phyloP scores from a whole-genome alignment of 64 coral and sea anemone species.

The Trachythela sp. region DNA sequence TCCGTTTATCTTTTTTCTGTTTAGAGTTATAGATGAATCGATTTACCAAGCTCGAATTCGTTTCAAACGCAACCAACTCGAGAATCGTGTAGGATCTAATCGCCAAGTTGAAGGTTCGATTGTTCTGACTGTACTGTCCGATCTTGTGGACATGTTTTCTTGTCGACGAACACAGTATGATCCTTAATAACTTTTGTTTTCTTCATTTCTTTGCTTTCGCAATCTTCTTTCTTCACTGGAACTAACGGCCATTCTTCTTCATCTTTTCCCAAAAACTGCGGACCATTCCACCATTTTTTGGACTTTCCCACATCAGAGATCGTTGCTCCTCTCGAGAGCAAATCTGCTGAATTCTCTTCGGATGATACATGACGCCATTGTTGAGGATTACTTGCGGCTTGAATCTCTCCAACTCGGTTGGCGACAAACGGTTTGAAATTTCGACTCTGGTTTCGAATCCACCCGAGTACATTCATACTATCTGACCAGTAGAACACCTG shows the following conservation, averaged over 20 bases:
- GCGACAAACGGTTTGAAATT: constrained; percentile 49
- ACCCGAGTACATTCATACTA: not conserved
- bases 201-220: not conserved
- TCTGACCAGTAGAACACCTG: not conserved
- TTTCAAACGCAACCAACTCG: too few species aligned
- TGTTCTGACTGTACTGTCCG: too few species aligned
- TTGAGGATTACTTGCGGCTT: constrained; percentile 16
- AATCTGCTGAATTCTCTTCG: constrained; percentile 36
- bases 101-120: too few species aligned
- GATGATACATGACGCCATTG: constrained; percentile 44
- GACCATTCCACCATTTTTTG: constrained; percentile 32
- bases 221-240: not conserved
- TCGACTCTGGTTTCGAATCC: constrained; percentile 50
- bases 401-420: constrained; percentile 27
- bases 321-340: too few species aligned
- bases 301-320: not conserved
- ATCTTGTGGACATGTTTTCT: too few species aligned
- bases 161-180: too few species aligned
- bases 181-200: too few species aligned
- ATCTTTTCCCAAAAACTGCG: not conserved
- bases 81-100: too few species aligned
- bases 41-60: too few species aligned
- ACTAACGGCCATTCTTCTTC: not conserved
- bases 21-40: too few species aligned
- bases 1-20: too few species aligned